A percentile compares a stretch with the other conserved stretches of the same genome.
These are phyloP conservation scores for Holothuria leucospilota DNA, from an alignment of 53 echinoderm and acorn worm genomes.

Conservation along the genomic window DNA sequence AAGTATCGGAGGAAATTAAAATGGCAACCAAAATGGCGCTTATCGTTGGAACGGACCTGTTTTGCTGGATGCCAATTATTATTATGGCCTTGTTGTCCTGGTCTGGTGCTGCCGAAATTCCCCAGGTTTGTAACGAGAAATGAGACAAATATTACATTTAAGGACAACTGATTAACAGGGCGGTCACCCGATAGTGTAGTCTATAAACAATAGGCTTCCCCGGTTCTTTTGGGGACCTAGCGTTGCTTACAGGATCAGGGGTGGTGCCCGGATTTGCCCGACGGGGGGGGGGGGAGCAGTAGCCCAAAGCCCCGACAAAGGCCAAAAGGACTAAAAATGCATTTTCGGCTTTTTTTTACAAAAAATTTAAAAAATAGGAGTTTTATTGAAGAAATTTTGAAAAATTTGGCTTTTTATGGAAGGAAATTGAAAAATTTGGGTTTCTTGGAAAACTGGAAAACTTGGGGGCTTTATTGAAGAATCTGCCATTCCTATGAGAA, in stretches of 20 bases:
- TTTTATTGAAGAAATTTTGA: too few relatives aligned
- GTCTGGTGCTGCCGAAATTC: slow-evolving; percentile 73
- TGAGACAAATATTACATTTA: not conserved
- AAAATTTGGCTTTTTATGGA: too few relatives aligned
- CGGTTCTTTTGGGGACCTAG: not conserved
- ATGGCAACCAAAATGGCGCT: slow-evolving; percentile 99
- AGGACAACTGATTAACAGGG: not conserved
- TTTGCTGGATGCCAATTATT: slow-evolving; percentile 97
- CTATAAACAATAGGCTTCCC: not conserved
- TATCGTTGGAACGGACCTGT: slow-evolving; percentile 91
- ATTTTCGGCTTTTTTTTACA: too few relatives aligned
- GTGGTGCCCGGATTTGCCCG: too few relatives aligned
- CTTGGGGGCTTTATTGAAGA: too few relatives aligned
- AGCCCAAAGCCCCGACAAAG: too few relatives aligned
- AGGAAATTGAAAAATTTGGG: too few relatives aligned
- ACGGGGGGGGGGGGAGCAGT: too few relatives aligned
- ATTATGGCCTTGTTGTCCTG: slow-evolving; percentile 86
- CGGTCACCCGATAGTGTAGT: not conserved
- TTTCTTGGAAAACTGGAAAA: too few relatives aligned
- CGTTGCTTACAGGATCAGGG: not conserved
- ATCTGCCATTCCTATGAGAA: too few relatives aligned
- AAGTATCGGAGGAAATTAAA: slow-evolving; percentile 85
- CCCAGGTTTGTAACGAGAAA: slow-evolving; percentile 54
- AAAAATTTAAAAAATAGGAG: too few relatives aligned
- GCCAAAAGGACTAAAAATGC: too few relatives aligned